Evolutionary conservation across 1,140 invertebrate species (phyloP).

Genomic region (Mya arenaria): DNA sequence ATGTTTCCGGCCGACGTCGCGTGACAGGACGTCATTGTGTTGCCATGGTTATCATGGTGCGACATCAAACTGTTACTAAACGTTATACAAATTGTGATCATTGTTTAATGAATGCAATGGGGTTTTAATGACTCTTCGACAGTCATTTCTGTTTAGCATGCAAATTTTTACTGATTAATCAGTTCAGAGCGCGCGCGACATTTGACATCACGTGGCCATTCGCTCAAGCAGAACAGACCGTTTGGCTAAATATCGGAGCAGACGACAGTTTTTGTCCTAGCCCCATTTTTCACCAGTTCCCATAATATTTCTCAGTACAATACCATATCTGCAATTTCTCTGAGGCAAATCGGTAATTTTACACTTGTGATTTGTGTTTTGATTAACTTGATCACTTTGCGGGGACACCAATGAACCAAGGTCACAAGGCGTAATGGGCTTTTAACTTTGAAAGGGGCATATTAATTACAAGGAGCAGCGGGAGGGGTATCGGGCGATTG

Average conservation of each 20-base stretch:
- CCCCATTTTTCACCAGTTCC: conserved; percentile 24
- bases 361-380: conserved; percentile 48
- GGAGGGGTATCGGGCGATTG: conserved; percentile 13
- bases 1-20: conserved; percentile 46
- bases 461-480: conserved; percentile 49
- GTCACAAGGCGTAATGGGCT: conserved; percentile 34
- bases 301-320: not conserved
- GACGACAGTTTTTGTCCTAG: conserved; percentile 19
- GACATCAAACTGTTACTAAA: conserved; percentile 54
- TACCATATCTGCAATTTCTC: not conserved
- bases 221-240: conserved; percentile 39
- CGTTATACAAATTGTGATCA: conserved; percentile 59
- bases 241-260: not conserved
- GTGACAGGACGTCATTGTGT: conserved; percentile 49
- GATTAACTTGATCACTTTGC: conserved; percentile 52
- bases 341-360: conserved; percentile 27
- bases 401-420: conserved; percentile 38
- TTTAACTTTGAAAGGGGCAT: conserved; percentile 34
- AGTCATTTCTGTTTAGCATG: conserved; percentile 46
- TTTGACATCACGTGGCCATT: conserved; percentile 26
- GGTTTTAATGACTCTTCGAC: conserved; percentile 48
- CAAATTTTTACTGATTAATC: conserved; percentile 50
- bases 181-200: conserved; percentile 21
- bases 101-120: conserved; percentile 54
- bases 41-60: conserved; percentile 37